These are phyloP conservation scores for Cheilosia soror DNA, from an alignment of 2,888 invertebrate species.

Conservation along the genomic window DNA sequence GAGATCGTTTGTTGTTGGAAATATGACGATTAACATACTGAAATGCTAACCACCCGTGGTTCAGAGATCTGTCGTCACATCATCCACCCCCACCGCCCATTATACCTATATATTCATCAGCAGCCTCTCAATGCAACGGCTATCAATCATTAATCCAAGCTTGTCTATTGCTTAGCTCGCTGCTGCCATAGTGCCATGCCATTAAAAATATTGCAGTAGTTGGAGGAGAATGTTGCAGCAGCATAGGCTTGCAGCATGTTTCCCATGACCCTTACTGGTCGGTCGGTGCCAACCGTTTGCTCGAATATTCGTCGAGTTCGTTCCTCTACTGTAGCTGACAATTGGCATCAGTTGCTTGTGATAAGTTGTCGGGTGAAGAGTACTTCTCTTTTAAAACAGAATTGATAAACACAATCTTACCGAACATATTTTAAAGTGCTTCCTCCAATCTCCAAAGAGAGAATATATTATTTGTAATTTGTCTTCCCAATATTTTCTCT, in stretches of 20 bases:
- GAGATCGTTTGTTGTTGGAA: constrained; percentile 23
- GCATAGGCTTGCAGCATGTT: constrained; percentile 70
- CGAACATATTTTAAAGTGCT: neutral
- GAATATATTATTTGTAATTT: constrained; percentile 24
- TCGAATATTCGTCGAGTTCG: constrained; percentile 46
- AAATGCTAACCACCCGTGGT: constrained; percentile 15
- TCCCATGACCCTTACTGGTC: constrained; percentile 61
- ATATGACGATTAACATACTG: constrained; percentile 52
- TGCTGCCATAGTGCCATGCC: neutral
- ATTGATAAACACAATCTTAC: neutral
- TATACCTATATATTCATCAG: constrained; percentile 6
- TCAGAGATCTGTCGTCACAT: constrained; percentile 45
- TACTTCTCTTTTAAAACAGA: neutral
- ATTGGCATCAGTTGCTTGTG: constrained; percentile 61
- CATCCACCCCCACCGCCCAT: constrained; percentile 64
- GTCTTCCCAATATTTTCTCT: constrained; percentile 67
- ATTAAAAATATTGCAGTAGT: constrained; percentile 9
- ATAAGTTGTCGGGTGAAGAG: constrained; percentile 62
- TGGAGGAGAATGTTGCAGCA: constrained; percentile 69
- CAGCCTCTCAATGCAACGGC: constrained; percentile 20
- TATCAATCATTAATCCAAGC: neutral
- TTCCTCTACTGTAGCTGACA: constrained; percentile 11
- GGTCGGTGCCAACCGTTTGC: constrained; percentile 3
- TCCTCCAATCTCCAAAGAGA: neutral
- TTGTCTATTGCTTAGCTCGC: neutral